phyloP scores from a whole-genome alignment of 1,140 invertebrate genomes.

The Acyrthosiphon pisum region DNA sequence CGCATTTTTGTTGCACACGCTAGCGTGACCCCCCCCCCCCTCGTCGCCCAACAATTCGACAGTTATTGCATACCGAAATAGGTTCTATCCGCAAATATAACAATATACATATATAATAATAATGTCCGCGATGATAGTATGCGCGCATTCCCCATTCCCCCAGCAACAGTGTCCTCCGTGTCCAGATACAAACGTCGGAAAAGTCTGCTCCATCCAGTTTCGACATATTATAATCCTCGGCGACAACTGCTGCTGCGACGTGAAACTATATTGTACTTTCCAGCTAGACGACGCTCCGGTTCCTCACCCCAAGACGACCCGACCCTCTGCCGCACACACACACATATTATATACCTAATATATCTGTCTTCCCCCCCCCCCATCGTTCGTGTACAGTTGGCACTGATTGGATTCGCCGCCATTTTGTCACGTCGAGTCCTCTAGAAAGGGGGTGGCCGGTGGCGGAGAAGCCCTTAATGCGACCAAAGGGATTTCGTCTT shows the following conservation, averaged over 20 bases:
- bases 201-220: not conserved
- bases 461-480: not conserved
- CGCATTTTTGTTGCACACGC: not conserved
- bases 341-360: not conserved
- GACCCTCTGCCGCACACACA: not conserved
- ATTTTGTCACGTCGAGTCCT: not conserved
- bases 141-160: not conserved
- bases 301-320: not conserved
- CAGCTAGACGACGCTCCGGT: not conserved
- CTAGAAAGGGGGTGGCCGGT: not conserved
- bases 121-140: too few relatives aligned
- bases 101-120: too few relatives aligned
- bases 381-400: not conserved
- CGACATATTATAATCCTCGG: not conserved
- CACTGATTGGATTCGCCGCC: not conserved
- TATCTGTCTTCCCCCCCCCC: not conserved
- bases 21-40: not conserved
- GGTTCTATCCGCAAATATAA: not conserved
- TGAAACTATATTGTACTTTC: not conserved
- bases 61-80: not conserved
- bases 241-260: not conserved
- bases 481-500: slow-evolving; percentile 30
- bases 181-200: not conserved
- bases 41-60: not conserved
- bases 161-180: not conserved